Evolutionary conservation across 2,113 vertebrate genomes (phyloP), one percentile per base, ranked within the genome.

Genomic region (Mesembrinibis cayennensis): DNA sequence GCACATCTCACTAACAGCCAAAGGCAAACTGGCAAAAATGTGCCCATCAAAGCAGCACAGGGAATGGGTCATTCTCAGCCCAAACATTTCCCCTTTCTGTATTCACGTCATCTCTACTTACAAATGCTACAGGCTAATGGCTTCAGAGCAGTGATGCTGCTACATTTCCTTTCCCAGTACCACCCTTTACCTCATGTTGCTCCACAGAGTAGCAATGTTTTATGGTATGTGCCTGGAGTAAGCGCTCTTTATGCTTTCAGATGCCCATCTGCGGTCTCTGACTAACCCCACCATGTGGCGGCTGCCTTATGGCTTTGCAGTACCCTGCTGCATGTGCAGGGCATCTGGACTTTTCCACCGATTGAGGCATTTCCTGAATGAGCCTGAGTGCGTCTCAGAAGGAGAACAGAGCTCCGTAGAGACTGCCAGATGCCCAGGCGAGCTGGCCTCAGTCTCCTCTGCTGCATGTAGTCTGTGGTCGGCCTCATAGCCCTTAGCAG

Each of bases 261-360:
- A 1, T 56, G 52, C 65, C 73, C 69, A 61, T 15, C 44, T 79
- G 45, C 23, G 61, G 14, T 21, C 49, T 82, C 84, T 87, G 78
- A 87, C 61, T 50, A 89, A 79, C 30, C 56, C 52, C 34, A 47
- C 52, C 18, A 32, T 34, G 36, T 73, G 45, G 81, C 87, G 91
- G 81, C 73, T 87, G 87, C 56, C 81, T 78, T 79, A 34, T 20
- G 53, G 70, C 66, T 93, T 87, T 79, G 77, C 56, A 71, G 81
- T 79, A 29, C 38, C 87, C 38, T 69, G 61, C 49, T 49, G 61
- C 95, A 95, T n/a, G 53, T 97, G 93, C 61, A 87, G 56, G 91
- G 77, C 94, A 96, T 62, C 91, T 95, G 95, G 78, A 79, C 40
- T 45, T 79, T 89, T 89, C 61, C 69, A 95, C 36, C 5, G 3